Evolutionary conservation across 2,113 vertebrate genomes (phyloP).

Genomic region (Ailuropoda melanoleuca): DNA sequence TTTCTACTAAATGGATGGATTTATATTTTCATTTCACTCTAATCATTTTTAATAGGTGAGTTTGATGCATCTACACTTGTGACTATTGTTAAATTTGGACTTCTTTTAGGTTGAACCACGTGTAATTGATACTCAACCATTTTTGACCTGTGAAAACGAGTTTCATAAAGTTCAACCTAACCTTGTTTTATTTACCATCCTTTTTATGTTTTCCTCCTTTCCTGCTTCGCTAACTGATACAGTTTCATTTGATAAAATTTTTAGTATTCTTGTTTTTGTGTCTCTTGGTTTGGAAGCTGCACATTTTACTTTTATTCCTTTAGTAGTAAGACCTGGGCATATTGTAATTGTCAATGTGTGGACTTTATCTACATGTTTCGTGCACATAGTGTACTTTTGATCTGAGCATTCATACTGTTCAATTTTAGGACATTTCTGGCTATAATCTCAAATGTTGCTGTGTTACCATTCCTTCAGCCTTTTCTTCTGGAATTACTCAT

Average conservation of each 20-base stretch:
- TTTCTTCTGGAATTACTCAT: not conserved
- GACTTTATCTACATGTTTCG: not conserved
- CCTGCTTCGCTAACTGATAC: not conserved
- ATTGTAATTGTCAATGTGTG: not conserved
- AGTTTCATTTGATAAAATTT: not conserved
- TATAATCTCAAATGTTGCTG: not conserved
- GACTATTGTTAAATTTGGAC: not conserved
- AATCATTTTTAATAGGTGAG: not conserved
- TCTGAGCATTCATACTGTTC: not conserved
- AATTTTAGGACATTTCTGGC: not conserved
- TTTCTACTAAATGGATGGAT: not conserved
- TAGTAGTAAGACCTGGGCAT: not conserved
- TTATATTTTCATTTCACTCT: not conserved
- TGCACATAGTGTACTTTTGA: not conserved
- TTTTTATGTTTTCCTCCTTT: not conserved
- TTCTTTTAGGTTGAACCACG: not conserved
- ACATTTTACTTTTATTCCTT: constrained; percentile 24
- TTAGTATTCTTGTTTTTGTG: not conserved
- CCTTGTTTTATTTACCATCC: not conserved
- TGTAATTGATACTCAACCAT: not conserved
- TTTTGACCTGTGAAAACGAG: not conserved
- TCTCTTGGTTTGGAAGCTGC: not conserved
- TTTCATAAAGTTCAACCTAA: constrained; percentile 13
- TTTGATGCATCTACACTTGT: constrained; percentile 6
- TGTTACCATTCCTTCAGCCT: not conserved